Evolutionary conservation across 1,140 invertebrate species (phyloP).

Genomic region (Ceratosolen solmsi): DNA sequence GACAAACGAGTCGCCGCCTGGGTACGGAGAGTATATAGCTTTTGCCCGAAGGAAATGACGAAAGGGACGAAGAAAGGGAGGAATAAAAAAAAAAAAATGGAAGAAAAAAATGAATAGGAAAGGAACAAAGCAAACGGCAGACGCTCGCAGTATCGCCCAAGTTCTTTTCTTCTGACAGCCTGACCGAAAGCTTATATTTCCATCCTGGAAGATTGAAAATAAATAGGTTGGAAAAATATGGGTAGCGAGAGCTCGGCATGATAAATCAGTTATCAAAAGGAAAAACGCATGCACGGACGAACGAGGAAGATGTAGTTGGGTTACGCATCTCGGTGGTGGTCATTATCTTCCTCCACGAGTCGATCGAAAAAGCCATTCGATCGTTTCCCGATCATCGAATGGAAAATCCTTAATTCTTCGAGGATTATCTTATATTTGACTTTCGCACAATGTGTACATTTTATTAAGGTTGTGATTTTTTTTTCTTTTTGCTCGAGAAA

Average conservation of each 20-base stretch:
- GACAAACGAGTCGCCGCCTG: conserved; percentile 17
- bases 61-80: background rate
- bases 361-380: background rate
- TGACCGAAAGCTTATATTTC: conserved; percentile 46
- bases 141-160: background rate
- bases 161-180: conserved; percentile 49
- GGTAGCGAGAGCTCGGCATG: background rate
- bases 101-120: background rate
- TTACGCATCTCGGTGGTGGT: background rate
- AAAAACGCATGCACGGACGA: background rate
- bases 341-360: background rate
- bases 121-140: background rate
- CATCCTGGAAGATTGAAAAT: conserved; percentile 52
- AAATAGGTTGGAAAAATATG: conserved; percentile 56
- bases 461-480: background rate
- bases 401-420: background rate
- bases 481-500: background rate
- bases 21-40: background rate
- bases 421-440: background rate
- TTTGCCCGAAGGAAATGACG: background rate
- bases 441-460: background rate
- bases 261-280: conserved; percentile 41
- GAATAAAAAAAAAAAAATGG: no score
- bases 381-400: background rate
- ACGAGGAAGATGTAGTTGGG: background rate